Evolutionary conservation across 2,797 vertebrate genomes (phyloP).

Genomic region (Synanceia verrucosa): DNA sequence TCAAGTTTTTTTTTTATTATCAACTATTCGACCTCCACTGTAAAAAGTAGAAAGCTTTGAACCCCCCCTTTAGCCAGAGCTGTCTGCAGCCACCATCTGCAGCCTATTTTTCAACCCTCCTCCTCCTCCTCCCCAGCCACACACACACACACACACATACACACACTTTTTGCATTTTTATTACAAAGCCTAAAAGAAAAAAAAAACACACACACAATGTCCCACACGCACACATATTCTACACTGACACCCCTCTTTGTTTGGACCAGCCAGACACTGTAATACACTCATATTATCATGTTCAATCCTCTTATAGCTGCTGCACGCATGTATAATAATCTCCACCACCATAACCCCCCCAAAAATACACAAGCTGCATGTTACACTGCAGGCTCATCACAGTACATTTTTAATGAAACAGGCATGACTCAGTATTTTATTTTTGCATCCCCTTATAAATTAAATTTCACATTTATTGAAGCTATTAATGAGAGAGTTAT

Average conservation of each 20-base stretch:
- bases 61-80: neutral
- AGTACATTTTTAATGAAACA: neutral
- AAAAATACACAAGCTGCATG: neutral
- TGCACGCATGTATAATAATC: neutral
- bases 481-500: neutral
- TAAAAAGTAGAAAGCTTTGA: conserved; percentile 18
- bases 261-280: conserved; percentile 34
- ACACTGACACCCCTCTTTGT: neutral
- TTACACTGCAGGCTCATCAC: neutral
- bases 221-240: neutral
- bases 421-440: neutral
- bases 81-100: conserved; percentile 53
- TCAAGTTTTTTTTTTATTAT: conserved; percentile 39
- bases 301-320: conserved; percentile 58
- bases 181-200: conserved; percentile 10
- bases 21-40: conserved; percentile 41
- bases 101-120: conserved; percentile 27
- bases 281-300: conserved; percentile 59
- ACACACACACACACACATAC: neutral
- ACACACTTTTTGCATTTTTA: conserved; percentile 8
- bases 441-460: neutral
- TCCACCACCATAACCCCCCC: too few relatives aligned
- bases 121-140: neutral
- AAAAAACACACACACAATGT: neutral
- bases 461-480: neutral